Percentiles rank a stretch among this genome's conserved stretches.
Evolutionary conservation across 2,113 vertebrate species (phyloP).

Genomic region (Narcine bancroftii): DNA sequence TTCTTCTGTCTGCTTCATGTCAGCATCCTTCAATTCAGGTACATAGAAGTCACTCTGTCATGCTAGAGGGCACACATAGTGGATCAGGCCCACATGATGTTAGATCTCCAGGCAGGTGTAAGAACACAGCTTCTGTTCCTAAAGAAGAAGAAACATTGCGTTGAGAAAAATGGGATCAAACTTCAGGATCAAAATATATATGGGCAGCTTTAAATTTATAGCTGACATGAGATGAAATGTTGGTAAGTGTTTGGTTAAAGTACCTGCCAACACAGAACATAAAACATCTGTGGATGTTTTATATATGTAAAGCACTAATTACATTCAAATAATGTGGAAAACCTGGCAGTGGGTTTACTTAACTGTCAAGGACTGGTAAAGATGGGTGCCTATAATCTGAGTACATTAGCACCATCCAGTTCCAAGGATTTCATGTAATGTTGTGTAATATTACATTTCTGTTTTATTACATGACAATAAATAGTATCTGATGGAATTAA

Average conservation of each 20-base stretch:
- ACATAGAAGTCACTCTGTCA: slow-evolving; percentile 87
- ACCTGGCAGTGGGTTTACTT: no score
- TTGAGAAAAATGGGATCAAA: neutral
- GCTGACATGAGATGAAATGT: neutral
- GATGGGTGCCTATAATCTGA: no score
- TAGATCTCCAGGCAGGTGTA: slow-evolving; percentile 83
- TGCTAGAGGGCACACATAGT: slow-evolving; percentile 84
- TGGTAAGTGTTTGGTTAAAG: neutral
- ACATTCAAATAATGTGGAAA: no score
- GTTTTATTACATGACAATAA: no score
- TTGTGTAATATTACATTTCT: no score
- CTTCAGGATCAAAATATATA: neutral
- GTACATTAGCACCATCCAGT: no score
- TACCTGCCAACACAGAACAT: no score
- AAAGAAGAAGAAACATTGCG: slow-evolving; percentile 38
- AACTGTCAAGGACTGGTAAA: no score
- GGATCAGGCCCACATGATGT: slow-evolving; percentile 67
- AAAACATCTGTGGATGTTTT: no score
- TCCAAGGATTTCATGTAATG: no score
- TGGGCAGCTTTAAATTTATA: neutral
- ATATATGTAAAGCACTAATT: no score
- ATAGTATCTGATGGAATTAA: no score
- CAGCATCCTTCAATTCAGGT: slow-evolving; percentile 77
- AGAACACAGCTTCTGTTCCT: slow-evolving; percentile 86
- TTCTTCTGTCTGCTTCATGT: slow-evolving; percentile 57